phyloP scores from a whole-genome alignment of 2,888 invertebrate species.

The Lycocerus yunnanus region DNA sequence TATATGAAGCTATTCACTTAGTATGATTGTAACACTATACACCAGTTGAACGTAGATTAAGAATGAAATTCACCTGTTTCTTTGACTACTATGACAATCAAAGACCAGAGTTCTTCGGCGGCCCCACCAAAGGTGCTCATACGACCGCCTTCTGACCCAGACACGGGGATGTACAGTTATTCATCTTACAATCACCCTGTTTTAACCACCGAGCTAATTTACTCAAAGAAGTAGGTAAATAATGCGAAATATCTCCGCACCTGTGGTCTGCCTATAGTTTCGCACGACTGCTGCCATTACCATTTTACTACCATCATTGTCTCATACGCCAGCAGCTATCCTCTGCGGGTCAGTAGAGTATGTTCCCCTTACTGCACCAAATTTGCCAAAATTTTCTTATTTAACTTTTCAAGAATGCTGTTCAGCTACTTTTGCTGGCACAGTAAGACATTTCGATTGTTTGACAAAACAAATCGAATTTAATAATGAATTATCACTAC shows the following conservation, averaged over 20 bases:
- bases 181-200: constrained; percentile 51
- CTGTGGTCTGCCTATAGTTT: constrained; percentile 37
- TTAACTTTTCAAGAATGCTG: constrained; percentile 38
- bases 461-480: constrained; percentile 31
- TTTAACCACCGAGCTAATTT: constrained; percentile 38
- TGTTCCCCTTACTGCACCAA: constrained; percentile 22
- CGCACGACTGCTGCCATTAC: constrained; percentile 32
- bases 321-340: constrained; percentile 28
- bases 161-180: constrained; percentile 61
- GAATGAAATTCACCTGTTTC: constrained; percentile 61
- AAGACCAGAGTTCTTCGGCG: constrained; percentile 37
- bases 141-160: constrained; percentile 63
- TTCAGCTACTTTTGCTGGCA: constrained; percentile 35
- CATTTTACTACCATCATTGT: constrained; percentile 34
- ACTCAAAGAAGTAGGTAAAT: constrained; percentile 46
- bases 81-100: constrained; percentile 41
- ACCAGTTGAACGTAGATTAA: constrained; percentile 37
- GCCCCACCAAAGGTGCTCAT: constrained; percentile 42
- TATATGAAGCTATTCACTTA: constrained; percentile 11
- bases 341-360: constrained; percentile 38
- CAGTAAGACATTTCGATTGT: constrained; percentile 32
- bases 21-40: constrained; percentile 27
- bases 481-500: constrained; percentile 23
- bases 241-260: constrained; percentile 46
- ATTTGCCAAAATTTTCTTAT: constrained; percentile 36